phyloP scores from a whole-genome alignment of 2,797 vertebrate genomes.

The Acanthis flammea region DNA sequence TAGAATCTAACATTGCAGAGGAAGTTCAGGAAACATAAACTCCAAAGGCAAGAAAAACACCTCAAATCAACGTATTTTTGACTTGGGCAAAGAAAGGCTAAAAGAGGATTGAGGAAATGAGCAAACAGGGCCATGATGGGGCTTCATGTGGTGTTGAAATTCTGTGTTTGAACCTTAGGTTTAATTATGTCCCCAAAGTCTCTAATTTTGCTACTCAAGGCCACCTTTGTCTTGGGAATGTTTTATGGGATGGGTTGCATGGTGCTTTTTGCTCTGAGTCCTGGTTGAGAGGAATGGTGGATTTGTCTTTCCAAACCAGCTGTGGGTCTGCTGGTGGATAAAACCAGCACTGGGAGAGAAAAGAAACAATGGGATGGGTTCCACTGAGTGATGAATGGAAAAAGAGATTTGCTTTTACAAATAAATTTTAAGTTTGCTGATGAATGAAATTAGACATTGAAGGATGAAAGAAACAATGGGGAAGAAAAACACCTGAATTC shows the following conservation, averaged over 20 bases:
- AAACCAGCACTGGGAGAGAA: no score
- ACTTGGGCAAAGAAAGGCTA: not conserved
- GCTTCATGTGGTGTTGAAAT: not conserved
- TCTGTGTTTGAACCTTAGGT: not conserved
- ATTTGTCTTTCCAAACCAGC: no score
- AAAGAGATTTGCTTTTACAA: no score
- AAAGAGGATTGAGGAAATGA: not conserved
- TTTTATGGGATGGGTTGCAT: rapidly evolving
- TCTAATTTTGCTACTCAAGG: rapidly evolving
- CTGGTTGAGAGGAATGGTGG: no score
- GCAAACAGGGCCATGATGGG: not conserved
- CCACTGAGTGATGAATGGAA: no score
- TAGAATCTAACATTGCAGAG: not conserved
- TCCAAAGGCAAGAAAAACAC: not conserved
- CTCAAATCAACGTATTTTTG: not conserved
- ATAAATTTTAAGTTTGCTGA: no score
- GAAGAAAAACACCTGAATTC: no score
- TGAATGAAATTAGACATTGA: no score
- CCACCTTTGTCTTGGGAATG: rapidly evolving
- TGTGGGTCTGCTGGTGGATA: no score
- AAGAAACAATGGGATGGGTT: no score
- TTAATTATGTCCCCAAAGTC: not conserved
- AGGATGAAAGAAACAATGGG: no score
- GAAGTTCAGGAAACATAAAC: not conserved
- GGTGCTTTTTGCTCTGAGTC: not conserved